Base-by-base conservation (phyloP, 1,140 invertebrate genomes). In the Scaptomyza montana region DNA sequence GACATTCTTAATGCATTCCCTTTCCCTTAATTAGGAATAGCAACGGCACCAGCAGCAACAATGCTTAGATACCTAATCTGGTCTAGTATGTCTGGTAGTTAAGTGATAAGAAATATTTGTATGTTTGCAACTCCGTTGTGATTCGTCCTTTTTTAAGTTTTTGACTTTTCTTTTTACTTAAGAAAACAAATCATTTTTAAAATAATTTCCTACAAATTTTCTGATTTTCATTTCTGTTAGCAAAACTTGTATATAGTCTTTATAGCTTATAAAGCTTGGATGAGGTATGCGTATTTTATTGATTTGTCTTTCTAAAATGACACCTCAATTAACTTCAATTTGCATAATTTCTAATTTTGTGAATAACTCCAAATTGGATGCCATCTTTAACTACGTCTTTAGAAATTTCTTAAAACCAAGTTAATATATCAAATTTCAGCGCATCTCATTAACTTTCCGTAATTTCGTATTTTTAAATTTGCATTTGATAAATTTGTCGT, bases 401-500 rank as follows among this genome's bases (percentile, higher is more conserved):
- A 59, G n/a, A 46, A 19, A 47, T 9, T 28, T 4, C 43, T 30
- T 33, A 21, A 28, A 19, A 6, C 30, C 5, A 43, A n/a, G n/a
- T 43, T 4, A 43, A 66, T 45, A 57, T 30, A 28, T 54, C 41
- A 49, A 59, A 49, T 41, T 56, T 41, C 7, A 60, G 19, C 9
- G 56, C 33, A 55, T 64, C 51, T 43, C 39, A 43, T 43, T 43
- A 43, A 47, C 30, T 13, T 36, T 49, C n/a, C 28, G 30, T 49
- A 47, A 28, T 13, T 49, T 62, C 33, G 8, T 28, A 16, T 50
- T 30, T 47, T 33, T 1, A 7, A 49, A 90, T 90, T 90, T 87
- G 79, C 79, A 87, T 90, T 87, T 90, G 87, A 90, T 86, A 90
- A 90, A 90, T 90, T 72, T 74, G 73, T 66, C 56, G 1, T 68